Base-by-base conservation (phyloP, 1,140 invertebrate species). In the Sesamia nonagrioides region DNA sequence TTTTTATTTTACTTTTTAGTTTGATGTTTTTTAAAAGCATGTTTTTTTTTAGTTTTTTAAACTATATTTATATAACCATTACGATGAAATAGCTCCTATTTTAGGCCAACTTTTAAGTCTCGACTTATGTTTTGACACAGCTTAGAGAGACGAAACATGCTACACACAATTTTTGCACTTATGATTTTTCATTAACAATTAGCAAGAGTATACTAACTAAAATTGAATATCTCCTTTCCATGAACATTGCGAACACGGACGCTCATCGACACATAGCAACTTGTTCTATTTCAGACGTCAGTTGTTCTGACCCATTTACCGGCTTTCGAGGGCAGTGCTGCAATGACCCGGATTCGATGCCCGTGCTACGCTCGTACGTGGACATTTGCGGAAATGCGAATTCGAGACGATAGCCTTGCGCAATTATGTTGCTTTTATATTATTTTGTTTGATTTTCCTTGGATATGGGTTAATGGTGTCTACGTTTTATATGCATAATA, bases 341-440 rank as follows among this genome's bases (percentile, higher is more conserved):
- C 78, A 83, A 78, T 84, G 84, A 86, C 84, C 84, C 66, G 78
- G 63, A 84, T 86, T 82, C 80, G 58, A 84, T 72, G 76, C 81
- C 73, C 66, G 66, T 50, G 40, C 21, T 18, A 69, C 40, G 50
- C 61, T 66, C 63, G 73, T 78, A 66, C 71, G 48, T 68, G 68
- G 60, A 66, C 58, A 82, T 75, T 54, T 68, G 69, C 74, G 69
- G 69, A 77, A 79, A 75, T 45, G 56, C 58, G 58, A 75, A 75
- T 56, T 68, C 13, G 27, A 63, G 37, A 45, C 42, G 42, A 48
- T 52, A 33, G 58, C 42, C 58, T 63, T 75, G 56, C 11, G 56
- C 42, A 61, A 61, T 75, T 75, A 58, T 73, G 50, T 52, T 63
- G 33, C 40, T 33, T 33, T 63, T 50, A 54, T 50, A 27, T 63